Base-by-base conservation (phyloP, 2,113 vertebrate species). In the Neodon shergylaensis region DNA sequence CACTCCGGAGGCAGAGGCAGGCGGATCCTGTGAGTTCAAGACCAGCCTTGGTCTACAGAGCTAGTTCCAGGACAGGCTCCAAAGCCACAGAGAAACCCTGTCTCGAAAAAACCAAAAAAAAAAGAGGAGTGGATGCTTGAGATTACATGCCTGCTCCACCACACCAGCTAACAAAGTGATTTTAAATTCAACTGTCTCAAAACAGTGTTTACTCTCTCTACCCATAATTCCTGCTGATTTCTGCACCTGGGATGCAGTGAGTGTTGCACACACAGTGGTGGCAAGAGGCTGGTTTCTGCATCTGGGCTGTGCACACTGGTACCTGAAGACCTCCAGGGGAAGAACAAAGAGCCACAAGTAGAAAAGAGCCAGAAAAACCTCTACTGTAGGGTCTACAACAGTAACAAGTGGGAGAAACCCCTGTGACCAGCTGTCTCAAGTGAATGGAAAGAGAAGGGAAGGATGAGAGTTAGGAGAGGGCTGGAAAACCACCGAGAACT, bases 391-490 rank as follows among this genome's bases (percentile, higher is more conserved):
- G 0, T 36, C 77, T 65, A 79, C 73, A 81, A 68, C 26, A 86
- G 74, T 3, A 72, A 19, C 17, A 83, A 33, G 16, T 26, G 13
- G 86, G 87, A 70, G 49, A 33, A 72, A 58, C 17, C 42, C 28
- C 98, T 91, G n/a, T n/a, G n/a, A n/a, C n/a, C n/a, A n/a, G n/a
- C n/a, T n/a, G 91, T 95, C 96, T 98, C 96, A 95, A 92, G 94
- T 95, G 90, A 52, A 89, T 73, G 86, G 65, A 79, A 90, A 96
- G 44, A 90, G 85, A 87, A 42, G n/a, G 52, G 70, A 42, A 47
- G 47, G 92, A 65, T 91, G 72, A 88, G 92, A 66, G 73, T 73
- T 33, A 96, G 88, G 85, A 93, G 76, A 92, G 76, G 78, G 78
- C 52, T 95, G 74, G 91, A 92, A 81, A 13, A 82, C 66, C 88